A percentile compares a stretch with the other conserved stretches of the same genome.
These are phyloP conservation scores for Bombus polaris DNA, from an alignment of 1,140 invertebrate genomes.

Conservation along the genomic window DNA sequence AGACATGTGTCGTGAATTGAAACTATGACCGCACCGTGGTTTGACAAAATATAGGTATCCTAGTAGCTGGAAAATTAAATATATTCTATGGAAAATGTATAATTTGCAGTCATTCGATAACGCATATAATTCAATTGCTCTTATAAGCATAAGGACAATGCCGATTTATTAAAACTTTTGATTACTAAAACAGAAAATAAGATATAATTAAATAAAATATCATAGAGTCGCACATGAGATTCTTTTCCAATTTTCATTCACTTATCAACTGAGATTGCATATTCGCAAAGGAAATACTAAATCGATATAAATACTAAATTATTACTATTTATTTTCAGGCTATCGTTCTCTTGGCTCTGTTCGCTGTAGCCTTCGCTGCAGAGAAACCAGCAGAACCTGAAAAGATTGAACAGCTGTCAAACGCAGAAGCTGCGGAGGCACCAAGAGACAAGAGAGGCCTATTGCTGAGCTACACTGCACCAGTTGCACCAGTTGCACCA, in stretches of 20 bases:
- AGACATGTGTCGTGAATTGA: background rate
- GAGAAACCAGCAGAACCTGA: constrained; percentile 26
- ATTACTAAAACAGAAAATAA: background rate
- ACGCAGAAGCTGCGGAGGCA: constrained; percentile 4
- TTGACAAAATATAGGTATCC: background rate
- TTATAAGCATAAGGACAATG: background rate
- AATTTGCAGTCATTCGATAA: background rate
- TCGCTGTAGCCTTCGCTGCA: constrained; percentile 69
- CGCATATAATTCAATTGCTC: background rate
- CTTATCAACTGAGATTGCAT: too few species aligned
- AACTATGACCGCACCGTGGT: background rate
- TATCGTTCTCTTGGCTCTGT: constrained; percentile 71
- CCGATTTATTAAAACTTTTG: background rate
- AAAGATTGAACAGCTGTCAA: constrained; percentile 22
- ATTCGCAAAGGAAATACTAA: too few species aligned
- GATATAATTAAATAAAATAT: background rate
- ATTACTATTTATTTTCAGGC: constrained; percentile 58
- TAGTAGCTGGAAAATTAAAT: background rate
- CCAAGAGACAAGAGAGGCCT: constrained; percentile 74
- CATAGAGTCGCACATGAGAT: background rate
- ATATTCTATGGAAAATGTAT: background rate
- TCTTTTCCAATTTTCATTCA: background rate
- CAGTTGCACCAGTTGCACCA: constrained; percentile 65
- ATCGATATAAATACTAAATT: background rate
- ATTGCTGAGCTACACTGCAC: constrained; percentile 58